These are phyloP conservation scores for Drosophila niveifrons DNA, from an alignment of 2,888 invertebrate species.

Conservation along the genomic window DNA sequence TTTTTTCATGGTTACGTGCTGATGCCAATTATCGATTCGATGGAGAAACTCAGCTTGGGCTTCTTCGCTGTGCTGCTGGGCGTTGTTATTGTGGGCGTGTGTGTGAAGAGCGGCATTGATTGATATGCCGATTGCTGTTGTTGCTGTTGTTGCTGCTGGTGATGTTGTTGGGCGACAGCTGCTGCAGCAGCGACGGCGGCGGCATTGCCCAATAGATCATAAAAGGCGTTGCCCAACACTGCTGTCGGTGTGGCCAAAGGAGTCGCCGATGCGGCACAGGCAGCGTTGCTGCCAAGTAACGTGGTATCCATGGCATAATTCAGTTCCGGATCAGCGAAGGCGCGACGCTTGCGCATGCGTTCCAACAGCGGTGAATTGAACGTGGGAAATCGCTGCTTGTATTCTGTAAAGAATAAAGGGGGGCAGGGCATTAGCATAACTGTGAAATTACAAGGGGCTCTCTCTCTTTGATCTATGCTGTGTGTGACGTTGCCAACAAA, in stretches of 20 bases:
- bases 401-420: slow-evolving; percentile 65
- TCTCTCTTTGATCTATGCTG: slow-evolving; percentile 50
- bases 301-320: slow-evolving; percentile 84
- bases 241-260: slow-evolving; percentile 47
- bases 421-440: slow-evolving; percentile 35
- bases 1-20: slow-evolving; percentile 72
- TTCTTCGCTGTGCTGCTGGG: slow-evolving; percentile 55
- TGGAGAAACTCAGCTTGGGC: slow-evolving; percentile 86
- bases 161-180: slow-evolving; percentile 34
- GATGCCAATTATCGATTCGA: slow-evolving; percentile 90
- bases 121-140: slow-evolving; percentile 49
- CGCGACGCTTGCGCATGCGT: slow-evolving; percentile 86
- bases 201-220: slow-evolving; percentile 50
- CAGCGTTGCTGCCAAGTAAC: slow-evolving; percentile 52
- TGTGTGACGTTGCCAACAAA: slow-evolving; percentile 48
- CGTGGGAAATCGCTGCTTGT: slow-evolving; percentile 82
- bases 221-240: slow-evolving; percentile 44
- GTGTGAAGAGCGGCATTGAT: slow-evolving; percentile 52
- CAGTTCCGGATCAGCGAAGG: slow-evolving; percentile 86
- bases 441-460: slow-evolving; percentile 33
- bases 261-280: slow-evolving; percentile 44
- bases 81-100: slow-evolving; percentile 34
- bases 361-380: slow-evolving; percentile 84
- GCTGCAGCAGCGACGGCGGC: slow-evolving; percentile 39
- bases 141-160: slow-evolving; percentile 9